These are phyloP conservation scores for Rhinichthys klamathensis DNA, from an alignment of 2,113 vertebrate species.

Conservation along the genomic window DNA sequence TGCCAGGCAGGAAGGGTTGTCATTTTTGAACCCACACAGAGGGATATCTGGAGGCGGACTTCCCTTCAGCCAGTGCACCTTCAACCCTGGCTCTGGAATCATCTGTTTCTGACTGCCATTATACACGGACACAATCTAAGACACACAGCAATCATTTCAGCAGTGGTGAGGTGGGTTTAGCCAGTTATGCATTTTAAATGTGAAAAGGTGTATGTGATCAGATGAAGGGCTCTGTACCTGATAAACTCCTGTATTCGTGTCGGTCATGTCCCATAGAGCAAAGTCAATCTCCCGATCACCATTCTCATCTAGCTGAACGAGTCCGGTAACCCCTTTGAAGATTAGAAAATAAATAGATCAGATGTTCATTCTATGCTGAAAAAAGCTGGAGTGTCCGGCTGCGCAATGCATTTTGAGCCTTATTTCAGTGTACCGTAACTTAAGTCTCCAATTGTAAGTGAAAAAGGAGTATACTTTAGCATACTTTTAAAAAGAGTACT, in stretches of 20 bases:
- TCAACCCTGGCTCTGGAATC: conserved; percentile 69
- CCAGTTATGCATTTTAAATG: background rate
- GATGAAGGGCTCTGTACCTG: conserved; percentile 72
- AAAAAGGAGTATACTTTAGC: background rate
- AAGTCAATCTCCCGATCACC: conserved; percentile 90
- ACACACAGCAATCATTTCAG: conserved; percentile 21
- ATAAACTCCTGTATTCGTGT: conserved; percentile 75
- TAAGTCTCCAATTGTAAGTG: no score
- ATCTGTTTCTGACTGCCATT: conserved; percentile 83
- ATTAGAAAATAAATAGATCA: conserved; percentile 9
- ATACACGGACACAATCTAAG: conserved; percentile 85
- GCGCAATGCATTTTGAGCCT: background rate
- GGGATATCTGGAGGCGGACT: conserved; percentile 81
- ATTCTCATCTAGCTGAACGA: conserved; percentile 81
- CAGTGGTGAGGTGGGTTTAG: background rate
- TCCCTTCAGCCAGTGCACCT: conserved; percentile 83
- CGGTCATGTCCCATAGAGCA: conserved; percentile 88
- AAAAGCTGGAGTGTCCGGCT: background rate
- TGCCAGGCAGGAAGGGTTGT: conserved; percentile 77
- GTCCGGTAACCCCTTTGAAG: conserved; percentile 82
- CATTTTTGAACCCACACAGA: conserved; percentile 85
- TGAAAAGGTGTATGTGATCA: background rate
- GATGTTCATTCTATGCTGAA: background rate
- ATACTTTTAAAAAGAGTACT: background rate
- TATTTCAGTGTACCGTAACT: background rate